phyloP scores from a whole-genome alignment of 2,113 vertebrate genomes.

The Emydura subglobosa region DNA sequence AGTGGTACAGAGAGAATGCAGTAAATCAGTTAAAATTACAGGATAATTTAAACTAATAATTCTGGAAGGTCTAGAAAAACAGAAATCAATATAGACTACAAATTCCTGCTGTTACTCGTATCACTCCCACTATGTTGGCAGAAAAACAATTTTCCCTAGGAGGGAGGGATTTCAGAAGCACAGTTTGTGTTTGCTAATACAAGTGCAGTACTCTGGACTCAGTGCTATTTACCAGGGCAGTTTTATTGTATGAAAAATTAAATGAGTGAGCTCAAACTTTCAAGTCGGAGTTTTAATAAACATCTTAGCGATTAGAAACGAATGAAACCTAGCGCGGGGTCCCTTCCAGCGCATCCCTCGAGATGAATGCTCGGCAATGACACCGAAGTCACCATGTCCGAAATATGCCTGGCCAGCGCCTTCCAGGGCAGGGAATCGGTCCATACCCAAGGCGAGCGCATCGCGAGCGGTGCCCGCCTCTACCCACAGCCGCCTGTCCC shows the following conservation, averaged over 20 bases:
- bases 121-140: neutral
- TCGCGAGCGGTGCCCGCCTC: neutral
- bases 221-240: rapidly evolving
- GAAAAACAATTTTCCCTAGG: neutral
- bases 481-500: neutral
- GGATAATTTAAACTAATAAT: neutral
- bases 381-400: neutral
- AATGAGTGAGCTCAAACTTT: too few species aligned
- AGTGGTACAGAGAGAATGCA: neutral
- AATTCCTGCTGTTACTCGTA: neutral
- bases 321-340: neutral
- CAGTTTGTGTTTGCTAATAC: neutral
- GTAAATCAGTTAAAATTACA: neutral
- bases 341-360: neutral
- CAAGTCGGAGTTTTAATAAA: neutral
- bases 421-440: neutral
- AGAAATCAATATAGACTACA: neutral
- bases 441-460: neutral
- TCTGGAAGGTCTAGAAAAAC: neutral
- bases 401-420: neutral
- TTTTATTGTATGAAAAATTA: neutral
- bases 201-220: neutral
- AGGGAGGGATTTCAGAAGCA: rapidly evolving
- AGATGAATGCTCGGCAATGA: neutral
- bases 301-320: neutral